Evolutionary conservation across 2,113 vertebrate genomes (phyloP).

Genomic region (Rhegmatorhina hoffmannsi): DNA sequence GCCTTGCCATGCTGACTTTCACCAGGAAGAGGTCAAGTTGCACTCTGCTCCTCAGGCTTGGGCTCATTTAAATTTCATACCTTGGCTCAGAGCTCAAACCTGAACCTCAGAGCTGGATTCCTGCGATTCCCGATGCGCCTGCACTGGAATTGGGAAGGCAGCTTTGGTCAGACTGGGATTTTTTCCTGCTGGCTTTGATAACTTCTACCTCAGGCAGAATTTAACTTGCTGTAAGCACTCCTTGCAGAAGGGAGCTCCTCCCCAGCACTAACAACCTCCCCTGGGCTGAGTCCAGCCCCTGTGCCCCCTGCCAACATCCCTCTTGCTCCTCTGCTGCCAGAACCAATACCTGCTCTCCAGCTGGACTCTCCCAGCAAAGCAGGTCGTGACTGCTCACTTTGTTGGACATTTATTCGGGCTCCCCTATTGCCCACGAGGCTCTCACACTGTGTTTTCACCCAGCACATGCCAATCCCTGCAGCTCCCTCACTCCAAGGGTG

Average conservation of each 20-base stretch:
- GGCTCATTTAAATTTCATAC: neutral
- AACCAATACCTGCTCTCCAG: neutral
- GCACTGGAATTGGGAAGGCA: neutral
- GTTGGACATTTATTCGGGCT: neutral
- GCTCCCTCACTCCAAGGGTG: neutral
- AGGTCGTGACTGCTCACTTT: rapidly evolving
- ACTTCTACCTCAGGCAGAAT: neutral
- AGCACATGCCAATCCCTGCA: neutral
- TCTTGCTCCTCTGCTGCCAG: rapidly evolving
- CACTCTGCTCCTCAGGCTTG: neutral
- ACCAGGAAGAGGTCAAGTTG: neutral
- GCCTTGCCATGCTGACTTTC: neutral
- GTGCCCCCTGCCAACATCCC: neutral
- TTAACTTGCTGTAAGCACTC: neutral
- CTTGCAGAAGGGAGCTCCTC: neutral
- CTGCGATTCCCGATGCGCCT: rapidly evolving
- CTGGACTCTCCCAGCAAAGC: neutral
- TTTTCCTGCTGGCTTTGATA: neutral
- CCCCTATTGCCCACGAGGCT: neutral
- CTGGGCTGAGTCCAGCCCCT: rapidly evolving
- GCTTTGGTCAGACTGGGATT: neutral
- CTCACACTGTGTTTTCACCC: neutral
- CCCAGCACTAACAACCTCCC: neutral
- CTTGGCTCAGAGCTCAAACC: neutral
- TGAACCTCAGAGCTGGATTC: neutral